Percentiles rank a stretch among this genome's conserved stretches.
Conservation (phyloP, 1,140 invertebrate genomes). For the Drosophila elegans region DNA sequence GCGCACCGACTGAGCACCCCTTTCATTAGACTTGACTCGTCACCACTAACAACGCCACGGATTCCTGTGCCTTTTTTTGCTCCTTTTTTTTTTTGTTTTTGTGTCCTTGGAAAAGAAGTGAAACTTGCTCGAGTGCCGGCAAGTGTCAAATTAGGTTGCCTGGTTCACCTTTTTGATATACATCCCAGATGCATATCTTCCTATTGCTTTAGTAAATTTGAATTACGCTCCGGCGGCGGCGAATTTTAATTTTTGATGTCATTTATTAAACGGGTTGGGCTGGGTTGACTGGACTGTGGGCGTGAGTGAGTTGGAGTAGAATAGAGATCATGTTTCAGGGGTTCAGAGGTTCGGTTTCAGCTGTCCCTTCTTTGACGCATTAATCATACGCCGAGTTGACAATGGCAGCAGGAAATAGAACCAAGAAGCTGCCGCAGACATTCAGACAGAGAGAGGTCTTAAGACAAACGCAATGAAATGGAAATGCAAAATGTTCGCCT, state of each 20-base stretch:
- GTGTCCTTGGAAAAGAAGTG: background rate
- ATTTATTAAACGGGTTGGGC: constrained; percentile 73
- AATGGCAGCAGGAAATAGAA: constrained; percentile 55
- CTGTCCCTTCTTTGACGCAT: constrained; percentile 35
- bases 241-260: constrained; percentile 78
- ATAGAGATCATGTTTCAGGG: constrained; percentile 29
- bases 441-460: constrained; percentile 6
- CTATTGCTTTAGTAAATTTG: constrained; percentile 49
- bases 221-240: constrained; percentile 62
- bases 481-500: constrained; percentile 65
- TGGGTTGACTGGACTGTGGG: background rate
- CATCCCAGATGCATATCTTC: constrained; percentile 6
- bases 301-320: background rate
- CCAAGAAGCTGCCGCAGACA: constrained; percentile 21
- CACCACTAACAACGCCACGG: constrained; percentile 67
- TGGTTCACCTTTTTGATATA: constrained; percentile 28
- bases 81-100: constrained; percentile 1
- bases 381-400: constrained; percentile 76
- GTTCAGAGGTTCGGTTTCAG: background rate
- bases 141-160: constrained; percentile 77
- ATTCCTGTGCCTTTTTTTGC: constrained; percentile 33
- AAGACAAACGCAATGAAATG: constrained; percentile 65
- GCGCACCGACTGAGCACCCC: background rate
- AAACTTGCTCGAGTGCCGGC: constrained; percentile 7
- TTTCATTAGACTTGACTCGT: constrained; percentile 34